These are phyloP conservation scores for Eugnorisma glareosa DNA, from an alignment of 2,888 invertebrate genomes.

Conservation along the genomic window DNA sequence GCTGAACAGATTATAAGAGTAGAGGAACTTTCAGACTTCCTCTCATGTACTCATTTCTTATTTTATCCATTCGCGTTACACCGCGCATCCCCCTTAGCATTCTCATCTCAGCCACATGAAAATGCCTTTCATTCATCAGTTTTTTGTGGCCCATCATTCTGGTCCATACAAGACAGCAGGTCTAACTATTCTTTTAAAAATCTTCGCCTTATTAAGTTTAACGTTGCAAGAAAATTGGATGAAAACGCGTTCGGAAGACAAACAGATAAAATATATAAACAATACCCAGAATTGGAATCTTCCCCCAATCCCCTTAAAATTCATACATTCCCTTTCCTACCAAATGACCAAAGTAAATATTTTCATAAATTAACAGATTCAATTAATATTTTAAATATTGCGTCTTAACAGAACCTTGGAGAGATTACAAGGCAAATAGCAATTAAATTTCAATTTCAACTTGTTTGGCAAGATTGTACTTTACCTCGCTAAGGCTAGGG, in stretches of 20 bases:
- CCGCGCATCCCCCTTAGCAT: too few relatives aligned
- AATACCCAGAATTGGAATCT: background rate
- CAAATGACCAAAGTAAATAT: slow-evolving; percentile 47
- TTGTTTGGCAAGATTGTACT: slow-evolving; percentile 45
- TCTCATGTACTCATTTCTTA: too few relatives aligned
- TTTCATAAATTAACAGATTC: slow-evolving; percentile 55
- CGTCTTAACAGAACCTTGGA: slow-evolving; percentile 40
- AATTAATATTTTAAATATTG: slow-evolving; percentile 62
- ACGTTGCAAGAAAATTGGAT: background rate
- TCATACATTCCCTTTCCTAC: slow-evolving; percentile 3
- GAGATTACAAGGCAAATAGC: slow-evolving; percentile 63
- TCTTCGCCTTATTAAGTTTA: too few relatives aligned
- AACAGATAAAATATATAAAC: background rate
- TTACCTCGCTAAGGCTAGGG: slow-evolving; percentile 32
- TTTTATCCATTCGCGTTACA: too few relatives aligned
- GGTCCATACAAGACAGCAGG: too few relatives aligned
- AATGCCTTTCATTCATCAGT: too few relatives aligned
- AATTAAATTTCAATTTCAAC: slow-evolving; percentile 65
- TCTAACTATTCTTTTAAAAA: too few relatives aligned
- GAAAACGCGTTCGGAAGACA: background rate
- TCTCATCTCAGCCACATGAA: too few relatives aligned
- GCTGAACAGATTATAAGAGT: too few relatives aligned
- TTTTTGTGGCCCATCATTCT: too few relatives aligned
- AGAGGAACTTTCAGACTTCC: too few relatives aligned
- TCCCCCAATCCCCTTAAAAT: slow-evolving; percentile 3